Percentiles rank a stretch among this genome's conserved stretches.
These are phyloP conservation scores for Microhierax caerulescens DNA, from an alignment of 2,797 vertebrate species.

Conservation along the genomic window DNA sequence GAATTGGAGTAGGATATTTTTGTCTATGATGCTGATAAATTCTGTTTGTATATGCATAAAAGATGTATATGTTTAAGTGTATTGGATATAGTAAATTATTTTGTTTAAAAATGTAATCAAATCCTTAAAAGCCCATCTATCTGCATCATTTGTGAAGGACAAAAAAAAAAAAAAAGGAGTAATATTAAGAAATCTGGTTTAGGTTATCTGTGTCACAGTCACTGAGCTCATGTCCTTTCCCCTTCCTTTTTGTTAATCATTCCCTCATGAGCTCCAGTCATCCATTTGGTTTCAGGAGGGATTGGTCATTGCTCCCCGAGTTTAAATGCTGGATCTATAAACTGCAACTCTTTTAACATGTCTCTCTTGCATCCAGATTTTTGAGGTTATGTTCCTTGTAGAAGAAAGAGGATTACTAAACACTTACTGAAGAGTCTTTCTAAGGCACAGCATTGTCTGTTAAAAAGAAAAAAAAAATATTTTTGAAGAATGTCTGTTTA, in stretches of 20 bases:
- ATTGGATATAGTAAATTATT: not conserved
- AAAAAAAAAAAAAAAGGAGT: not conserved
- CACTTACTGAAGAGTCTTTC: not conserved
- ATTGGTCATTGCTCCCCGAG: not conserved
- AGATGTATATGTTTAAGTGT: not conserved
- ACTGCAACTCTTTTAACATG: not conserved
- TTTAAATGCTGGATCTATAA: slow-evolving; percentile 1
- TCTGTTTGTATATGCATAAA: not conserved
- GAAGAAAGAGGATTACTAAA: not conserved
- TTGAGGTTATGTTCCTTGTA: not conserved
- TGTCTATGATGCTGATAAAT: not conserved
- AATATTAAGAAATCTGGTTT: slow-evolving; percentile 56
- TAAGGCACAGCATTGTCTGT: not conserved
- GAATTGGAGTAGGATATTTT: not conserved
- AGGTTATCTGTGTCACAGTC: slow-evolving; percentile 64
- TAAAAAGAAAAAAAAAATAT: not conserved
- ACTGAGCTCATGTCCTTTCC: slow-evolving; percentile 64
- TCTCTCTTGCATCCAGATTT: not conserved
- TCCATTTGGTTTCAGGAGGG: slow-evolving; percentile 48
- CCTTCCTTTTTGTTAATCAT: slow-evolving; percentile 66
- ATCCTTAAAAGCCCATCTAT: not conserved
- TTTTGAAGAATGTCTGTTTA: not conserved
- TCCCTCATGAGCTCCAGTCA: slow-evolving; percentile 61
- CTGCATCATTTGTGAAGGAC: not conserved
- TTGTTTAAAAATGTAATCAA: not conserved